Conservation (phyloP, 2,888 invertebrate genomes). For the Galerucella calmariensis region DNA sequence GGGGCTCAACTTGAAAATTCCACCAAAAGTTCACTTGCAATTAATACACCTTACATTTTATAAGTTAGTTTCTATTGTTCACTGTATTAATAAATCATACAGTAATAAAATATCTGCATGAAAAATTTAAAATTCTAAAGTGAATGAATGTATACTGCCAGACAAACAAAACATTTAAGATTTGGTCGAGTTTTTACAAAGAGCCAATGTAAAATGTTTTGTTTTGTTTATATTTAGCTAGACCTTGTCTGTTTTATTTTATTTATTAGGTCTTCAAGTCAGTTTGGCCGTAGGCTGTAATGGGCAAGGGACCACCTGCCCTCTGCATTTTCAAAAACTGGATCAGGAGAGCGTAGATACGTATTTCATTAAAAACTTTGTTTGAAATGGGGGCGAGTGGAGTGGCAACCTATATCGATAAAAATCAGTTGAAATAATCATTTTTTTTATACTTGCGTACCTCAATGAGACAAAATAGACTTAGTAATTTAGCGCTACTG, state of each 20-base stretch:
- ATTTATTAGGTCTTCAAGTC: constrained; percentile 26
- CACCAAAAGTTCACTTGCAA: neutral
- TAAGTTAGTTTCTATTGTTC: neutral
- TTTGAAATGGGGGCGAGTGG: constrained; percentile 12
- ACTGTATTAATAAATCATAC: no score
- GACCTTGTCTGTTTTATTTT: constrained; percentile 28
- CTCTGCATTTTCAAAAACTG: constrained; percentile 35
- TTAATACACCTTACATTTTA: neutral
- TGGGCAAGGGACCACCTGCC: constrained; percentile 34
- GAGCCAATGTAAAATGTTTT: neutral
- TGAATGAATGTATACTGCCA: constrained; percentile 12
- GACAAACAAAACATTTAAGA: constrained; percentile 7
- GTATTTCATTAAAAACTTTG: constrained; percentile 27
- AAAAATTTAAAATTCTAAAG: neutral
- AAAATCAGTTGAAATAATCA: neutral
- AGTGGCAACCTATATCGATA: neutral
- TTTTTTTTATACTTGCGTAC: no score
- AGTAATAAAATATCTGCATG: neutral
- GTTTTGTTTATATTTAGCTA: constrained; percentile 22
- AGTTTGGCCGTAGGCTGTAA: constrained; percentile 24
- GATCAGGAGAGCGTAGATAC: constrained; percentile 35
- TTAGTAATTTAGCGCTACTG: no score
- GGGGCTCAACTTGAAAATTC: neutral
- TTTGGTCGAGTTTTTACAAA: constrained; percentile 18
- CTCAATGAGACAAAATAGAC: no score